Base-by-base conservation (phyloP, 2,888 invertebrate species). In the Eupithecia centaureata region DNA sequence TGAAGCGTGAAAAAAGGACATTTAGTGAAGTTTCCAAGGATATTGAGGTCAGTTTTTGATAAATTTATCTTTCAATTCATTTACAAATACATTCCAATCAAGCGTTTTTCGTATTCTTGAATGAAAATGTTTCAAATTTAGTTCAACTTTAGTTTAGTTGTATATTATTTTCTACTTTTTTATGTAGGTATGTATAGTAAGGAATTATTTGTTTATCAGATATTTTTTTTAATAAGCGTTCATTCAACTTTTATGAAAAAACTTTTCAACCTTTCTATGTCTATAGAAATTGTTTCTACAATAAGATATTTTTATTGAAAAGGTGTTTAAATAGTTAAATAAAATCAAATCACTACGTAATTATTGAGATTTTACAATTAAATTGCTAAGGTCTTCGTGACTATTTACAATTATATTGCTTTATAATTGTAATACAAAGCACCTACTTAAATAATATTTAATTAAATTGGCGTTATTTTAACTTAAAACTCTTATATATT, bases 21-120 rank as follows among this genome's bases (percentile, higher is more conserved):
- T 59, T 71, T 32, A 32, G 72, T 76, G 73, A 67, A 75, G 72
- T 75, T 71, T 47, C 65, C 35, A 47, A 59, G 61, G 54, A 52
- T 52, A 52, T 27, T 38, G 15, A 76, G 76, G 76, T 76, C 61
- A 67, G 76, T 76, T 70, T 42, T 30, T 63, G 60, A 61, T 59
- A 22, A 22, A 32, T 18, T 30, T 15, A 30, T 5, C 5, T 54
- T n/a, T 54, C 30, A 28, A 28, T 28, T 12, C 28, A 54, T 54
- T 38, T 7, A 18, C 25, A 1, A 5, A 54, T 54, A 30, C 30
- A 28, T 28, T 27, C 5, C 0, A 42, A 18, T 42, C 10, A 18
- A 10, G 0, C 2, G 42, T 13, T 27, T 52, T 15, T 27, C 0
- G 5, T 51, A 13, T 51, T 13, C 13, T n/a, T 51, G 51, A 52